Base-by-base conservation (phyloP, 2,797 vertebrate species). In the Oreonectes daqikongensis region DNA sequence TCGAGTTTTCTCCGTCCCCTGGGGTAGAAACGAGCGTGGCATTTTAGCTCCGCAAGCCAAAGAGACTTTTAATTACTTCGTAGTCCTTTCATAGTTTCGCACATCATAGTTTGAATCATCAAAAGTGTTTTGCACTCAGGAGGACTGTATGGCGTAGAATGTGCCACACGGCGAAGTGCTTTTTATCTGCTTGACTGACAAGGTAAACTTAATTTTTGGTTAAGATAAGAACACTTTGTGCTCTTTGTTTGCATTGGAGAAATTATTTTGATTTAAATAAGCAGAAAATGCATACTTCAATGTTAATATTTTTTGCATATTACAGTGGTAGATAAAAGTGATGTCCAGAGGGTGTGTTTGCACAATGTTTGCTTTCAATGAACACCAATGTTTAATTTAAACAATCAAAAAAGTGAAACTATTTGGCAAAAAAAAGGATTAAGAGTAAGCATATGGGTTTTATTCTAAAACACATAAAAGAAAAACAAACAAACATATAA, bases 21-120 rank as follows among this genome's bases (percentile, higher is more conserved):
- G 75, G 83, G 86, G 75, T 63, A 66, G 77, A 76, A 52, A 24
- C 69, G 66, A 72, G 67, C 78, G 57, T 78, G 69, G 80, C 87
- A 85, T 85, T 87, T 84, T 72, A 82, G 86, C 85, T 85, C 35
- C 40, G 78, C 80, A 84, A 84, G 82, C 84, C 81, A 87, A 81
- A 89, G 77, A 84, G 81, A 69, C 79, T 69, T 84, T 85, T 88
- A 90, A 91, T 90, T 90, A 89, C 82, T 82, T 89, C 71, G 75
- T 86, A 85, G 79, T 86, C 86, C 79, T 83, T 86, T 89, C 85
- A 71, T 86, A 75, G 59, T 85, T 86, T 82, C 73, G 75, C 83
- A 77, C 57, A 78, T 70, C 69, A 24, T 82, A 85, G 81, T 89
- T 88, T 87, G 76, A 52, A 24, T 79, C 72, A 83, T 85, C 61